Base-by-base conservation (phyloP, 1,140 invertebrate genomes). In the Lepidurus packardi region DNA sequence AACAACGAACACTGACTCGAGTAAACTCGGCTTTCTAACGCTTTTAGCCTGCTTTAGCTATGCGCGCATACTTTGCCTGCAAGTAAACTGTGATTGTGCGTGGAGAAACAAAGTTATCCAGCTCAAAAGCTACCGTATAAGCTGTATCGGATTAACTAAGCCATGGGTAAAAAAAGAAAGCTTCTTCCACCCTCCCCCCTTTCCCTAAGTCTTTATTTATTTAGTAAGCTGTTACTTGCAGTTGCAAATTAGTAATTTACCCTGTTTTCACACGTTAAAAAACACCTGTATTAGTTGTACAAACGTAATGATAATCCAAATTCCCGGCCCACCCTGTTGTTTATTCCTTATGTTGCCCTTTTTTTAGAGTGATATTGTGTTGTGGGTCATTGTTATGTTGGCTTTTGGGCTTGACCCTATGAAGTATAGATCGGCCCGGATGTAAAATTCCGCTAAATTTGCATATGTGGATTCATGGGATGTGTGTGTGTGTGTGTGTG, bases 31-130 rank as follows among this genome's bases (percentile, higher is more conserved):
- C 53, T 65, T 65, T 65, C 16, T 65, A 65, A 65, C 53, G 53
- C 53, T 34, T 34, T 34, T 34, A 34, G 34, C 34, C 34, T 34
- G 34, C 34, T 65, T 65, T 65, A 65, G 53, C 21, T 65, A 65
- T 65, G 53, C 53, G 53, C 53, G 53, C n/a, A 65, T 65, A 65
- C 53, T 65, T 65, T 65, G 53, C 53, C 53, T n/a, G 53, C 53
- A 65, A 65, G 13, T 65, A 65, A 65, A 65, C 21, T 13, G 53
- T 65, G 16, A 65, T 65, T 65, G 53, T 65, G 53, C 53, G 53
- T 65, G 53, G 53, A 65, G 53, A 65, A 65, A 65, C 9, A n/a
- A 34, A 65, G 53, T 65, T 65, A 65, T 21, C 53, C 21, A 21
- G 53, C 16, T 16, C 53, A n/a, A 65, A 65, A 9, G 16, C 53